These are phyloP conservation scores for Strix occidentalis DNA, from an alignment of 2,797 vertebrate genomes.

Conservation along the genomic window DNA sequence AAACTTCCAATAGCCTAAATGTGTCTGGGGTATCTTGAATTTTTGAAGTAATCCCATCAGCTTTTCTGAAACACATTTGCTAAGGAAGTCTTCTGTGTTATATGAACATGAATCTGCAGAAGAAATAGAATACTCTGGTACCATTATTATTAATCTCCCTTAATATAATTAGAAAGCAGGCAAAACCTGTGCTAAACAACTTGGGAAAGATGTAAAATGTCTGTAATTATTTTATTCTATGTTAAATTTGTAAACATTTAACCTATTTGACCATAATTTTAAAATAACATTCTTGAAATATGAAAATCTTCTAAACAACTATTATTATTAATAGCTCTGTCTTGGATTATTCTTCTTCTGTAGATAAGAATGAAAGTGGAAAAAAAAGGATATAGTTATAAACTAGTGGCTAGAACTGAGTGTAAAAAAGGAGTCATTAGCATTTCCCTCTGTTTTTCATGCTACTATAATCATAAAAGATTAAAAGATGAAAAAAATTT, in stretches of 20 bases:
- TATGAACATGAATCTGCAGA: background rate
- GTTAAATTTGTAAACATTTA: background rate
- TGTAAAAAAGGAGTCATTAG: accelerated
- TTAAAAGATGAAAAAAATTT: background rate
- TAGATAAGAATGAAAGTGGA: background rate
- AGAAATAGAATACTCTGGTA: background rate
- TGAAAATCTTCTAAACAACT: background rate
- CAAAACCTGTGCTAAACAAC: background rate
- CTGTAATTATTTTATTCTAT: background rate
- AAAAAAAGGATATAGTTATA: background rate
- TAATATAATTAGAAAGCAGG: background rate
- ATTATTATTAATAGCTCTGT: background rate
- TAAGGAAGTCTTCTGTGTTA: background rate
- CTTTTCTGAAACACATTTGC: background rate
- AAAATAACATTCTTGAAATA: background rate
- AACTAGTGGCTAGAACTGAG: background rate
- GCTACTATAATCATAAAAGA: background rate
- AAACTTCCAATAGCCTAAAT: background rate
- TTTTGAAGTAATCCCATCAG: background rate
- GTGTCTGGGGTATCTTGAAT: background rate
- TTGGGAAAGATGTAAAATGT: background rate
- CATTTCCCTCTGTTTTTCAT: background rate
- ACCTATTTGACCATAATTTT: background rate
- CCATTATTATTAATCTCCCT: background rate
- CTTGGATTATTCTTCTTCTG: background rate